These are phyloP conservation scores for Mastomys natalensis DNA, from an alignment of 2,113 vertebrate species.

Conservation along the genomic window DNA sequence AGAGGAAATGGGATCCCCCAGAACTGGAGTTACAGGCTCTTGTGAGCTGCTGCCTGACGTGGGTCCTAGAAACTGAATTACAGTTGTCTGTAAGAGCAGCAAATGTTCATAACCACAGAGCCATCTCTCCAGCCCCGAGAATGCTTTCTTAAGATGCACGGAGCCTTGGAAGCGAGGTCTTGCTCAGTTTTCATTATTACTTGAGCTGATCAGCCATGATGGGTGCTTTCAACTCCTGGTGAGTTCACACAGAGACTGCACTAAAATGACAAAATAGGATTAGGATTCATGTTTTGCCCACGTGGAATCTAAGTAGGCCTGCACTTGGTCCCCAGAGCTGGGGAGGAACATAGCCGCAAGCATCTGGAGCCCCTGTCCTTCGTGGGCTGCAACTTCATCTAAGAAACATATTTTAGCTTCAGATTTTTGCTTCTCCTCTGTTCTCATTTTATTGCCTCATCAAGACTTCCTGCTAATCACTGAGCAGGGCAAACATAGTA, in stretches of 20 bases:
- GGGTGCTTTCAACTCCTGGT: neutral
- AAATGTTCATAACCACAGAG: neutral
- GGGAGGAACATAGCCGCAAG: neutral
- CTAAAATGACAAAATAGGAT: neutral
- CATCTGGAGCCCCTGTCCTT: neutral
- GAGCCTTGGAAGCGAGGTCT: neutral
- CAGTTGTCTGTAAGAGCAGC: neutral
- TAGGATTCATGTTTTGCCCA: neutral
- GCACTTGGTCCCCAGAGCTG: neutral
- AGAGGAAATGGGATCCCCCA: neutral
- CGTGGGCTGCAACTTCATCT: neutral
- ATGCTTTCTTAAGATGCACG: neutral
- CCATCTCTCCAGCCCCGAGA: neutral
- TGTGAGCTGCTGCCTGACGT: neutral
- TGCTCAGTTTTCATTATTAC: neutral
- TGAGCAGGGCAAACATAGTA: neutral
- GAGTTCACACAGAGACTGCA: neutral
- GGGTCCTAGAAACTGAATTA: neutral
- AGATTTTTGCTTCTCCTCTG: neutral
- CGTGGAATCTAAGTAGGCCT: neutral
- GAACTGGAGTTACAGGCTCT: neutral
- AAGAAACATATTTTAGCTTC: conserved; percentile 33
- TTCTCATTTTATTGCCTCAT: neutral
- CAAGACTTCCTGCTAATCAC: neutral
- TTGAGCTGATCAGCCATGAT: neutral